Percentiles rank a stretch among this genome's conserved stretches.
Evolutionary conservation across 2,113 vertebrate species (phyloP).

Genomic region (Symphodus melops): DNA sequence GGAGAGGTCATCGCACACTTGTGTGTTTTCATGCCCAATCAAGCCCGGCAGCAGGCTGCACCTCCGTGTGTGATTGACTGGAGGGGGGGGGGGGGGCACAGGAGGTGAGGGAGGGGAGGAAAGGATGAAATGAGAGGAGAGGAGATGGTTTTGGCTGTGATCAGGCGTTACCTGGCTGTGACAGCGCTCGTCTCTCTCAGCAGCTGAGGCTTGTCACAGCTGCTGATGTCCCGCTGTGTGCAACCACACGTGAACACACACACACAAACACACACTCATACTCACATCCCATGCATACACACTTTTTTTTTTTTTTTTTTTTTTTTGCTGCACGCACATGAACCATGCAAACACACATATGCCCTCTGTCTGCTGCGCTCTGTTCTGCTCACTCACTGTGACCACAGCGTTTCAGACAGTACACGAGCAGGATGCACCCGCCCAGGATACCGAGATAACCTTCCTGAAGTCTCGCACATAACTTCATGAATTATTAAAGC

Average conservation of each 20-base stretch:
- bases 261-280: conserved; percentile 2
- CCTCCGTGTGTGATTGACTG: conserved; percentile 58
- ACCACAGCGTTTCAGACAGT: conserved; percentile 40
- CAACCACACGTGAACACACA: conserved; percentile 58
- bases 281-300: conserved; percentile 1
- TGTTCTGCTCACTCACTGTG: conserved; percentile 47
- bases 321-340: conserved; percentile 3
- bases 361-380: conserved; percentile 34
- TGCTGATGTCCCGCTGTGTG: conserved; percentile 69
- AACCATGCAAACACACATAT: conserved; percentile 31
- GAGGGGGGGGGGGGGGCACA: conserved; percentile 38
- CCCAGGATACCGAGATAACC: conserved; percentile 34
- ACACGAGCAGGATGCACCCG: conserved; percentile 6
- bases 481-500: conserved; percentile 53
- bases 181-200: conserved; percentile 72
- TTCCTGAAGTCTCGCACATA: conserved; percentile 28
- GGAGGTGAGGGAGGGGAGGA: conserved; percentile 4
- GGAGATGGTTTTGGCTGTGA: conserved; percentile 65
- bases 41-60: conserved; percentile 63
- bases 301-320: background rate
- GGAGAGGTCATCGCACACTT: conserved; percentile 58
- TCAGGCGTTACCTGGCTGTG: conserved; percentile 76
- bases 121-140: conserved; percentile 47
- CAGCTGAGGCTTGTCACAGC: conserved; percentile 81
- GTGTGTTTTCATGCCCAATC: conserved; percentile 76